Conservation (phyloP, 2,888 invertebrate genomes). For the Allygus modestus region DNA sequence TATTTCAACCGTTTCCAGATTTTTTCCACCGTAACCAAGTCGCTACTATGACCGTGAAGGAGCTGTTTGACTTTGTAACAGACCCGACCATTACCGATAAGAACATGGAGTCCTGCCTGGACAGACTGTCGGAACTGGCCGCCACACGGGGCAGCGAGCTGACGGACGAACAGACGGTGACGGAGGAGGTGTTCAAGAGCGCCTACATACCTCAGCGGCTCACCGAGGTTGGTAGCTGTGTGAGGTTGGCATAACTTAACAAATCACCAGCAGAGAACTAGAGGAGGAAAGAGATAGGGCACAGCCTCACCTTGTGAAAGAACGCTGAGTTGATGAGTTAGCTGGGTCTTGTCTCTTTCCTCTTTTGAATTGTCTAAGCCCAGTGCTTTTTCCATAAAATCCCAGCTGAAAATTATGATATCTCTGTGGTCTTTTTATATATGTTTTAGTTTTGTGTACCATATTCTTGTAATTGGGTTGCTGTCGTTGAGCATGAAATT, state of each 20-base stretch:
- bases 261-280: constrained; percentile 36
- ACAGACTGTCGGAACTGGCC: constrained; percentile 83
- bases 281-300: too few species aligned
- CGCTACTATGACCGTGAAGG: constrained; percentile 93
- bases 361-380: too few species aligned
- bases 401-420: too few species aligned
- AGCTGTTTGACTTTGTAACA: constrained; percentile 97
- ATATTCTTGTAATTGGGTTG: too few species aligned
- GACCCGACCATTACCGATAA: constrained; percentile 89
- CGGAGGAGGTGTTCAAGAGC: constrained; percentile 96
- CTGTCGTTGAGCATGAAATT: too few species aligned
- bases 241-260: constrained; percentile 61
- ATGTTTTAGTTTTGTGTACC: too few species aligned
- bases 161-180: constrained; percentile 86
- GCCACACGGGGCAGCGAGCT: constrained; percentile 80
- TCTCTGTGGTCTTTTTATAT: too few species aligned
- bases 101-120: constrained; percentile 90
- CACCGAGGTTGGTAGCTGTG: constrained; percentile 82
- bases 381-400: too few species aligned
- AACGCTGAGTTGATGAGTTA: too few species aligned
- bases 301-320: too few species aligned
- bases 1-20: too few species aligned
- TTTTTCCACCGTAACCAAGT: constrained; percentile 94
- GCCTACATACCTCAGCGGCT: constrained; percentile 95
- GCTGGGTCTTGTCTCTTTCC: too few species aligned